These are phyloP conservation scores for Dynastes tityus DNA, from an alignment of 2,888 invertebrate genomes.

Conservation along the genomic window DNA sequence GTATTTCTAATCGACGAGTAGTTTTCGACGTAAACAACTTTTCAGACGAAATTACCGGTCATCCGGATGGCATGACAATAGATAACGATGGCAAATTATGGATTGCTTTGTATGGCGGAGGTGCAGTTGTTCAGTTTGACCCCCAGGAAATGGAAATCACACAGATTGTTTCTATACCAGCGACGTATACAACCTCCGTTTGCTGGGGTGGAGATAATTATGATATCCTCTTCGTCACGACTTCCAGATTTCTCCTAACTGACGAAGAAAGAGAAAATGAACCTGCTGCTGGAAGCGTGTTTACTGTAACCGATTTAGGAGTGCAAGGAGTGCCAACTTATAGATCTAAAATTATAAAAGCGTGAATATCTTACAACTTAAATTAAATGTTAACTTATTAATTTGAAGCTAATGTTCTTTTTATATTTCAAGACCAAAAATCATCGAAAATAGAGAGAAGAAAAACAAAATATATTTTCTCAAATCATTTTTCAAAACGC, in stretches of 20 bases:
- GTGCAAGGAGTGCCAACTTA: constrained; percentile 63
- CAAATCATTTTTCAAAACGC: no score
- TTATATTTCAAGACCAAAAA: no score
- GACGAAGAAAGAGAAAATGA: constrained; percentile 63
- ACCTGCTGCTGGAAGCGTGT: constrained; percentile 70
- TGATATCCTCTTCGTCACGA: constrained; percentile 77
- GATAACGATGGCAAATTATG: constrained; percentile 85
- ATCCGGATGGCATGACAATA: constrained; percentile 80
- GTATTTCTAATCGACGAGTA: constrained; percentile 66
- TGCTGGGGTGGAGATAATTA: constrained; percentile 77
- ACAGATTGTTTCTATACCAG: constrained; percentile 72
- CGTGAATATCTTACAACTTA: background rate
- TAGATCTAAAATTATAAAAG: constrained; percentile 9
- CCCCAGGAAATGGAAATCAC: constrained; percentile 70
- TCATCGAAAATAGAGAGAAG: no score
- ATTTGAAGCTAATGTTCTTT: no score
- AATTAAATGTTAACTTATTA: background rate
- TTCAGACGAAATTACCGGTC: constrained; percentile 50
- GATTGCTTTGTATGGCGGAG: constrained; percentile 80
- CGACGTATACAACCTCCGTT: constrained; percentile 75
- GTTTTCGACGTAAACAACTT: constrained; percentile 59
- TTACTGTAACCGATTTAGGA: constrained; percentile 64
- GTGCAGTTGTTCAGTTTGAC: constrained; percentile 75
- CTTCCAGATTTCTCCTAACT: constrained; percentile 66
- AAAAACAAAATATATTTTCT: no score